Base-by-base conservation (phyloP, 2,113 vertebrate species). In the Charadrius vociferus region DNA sequence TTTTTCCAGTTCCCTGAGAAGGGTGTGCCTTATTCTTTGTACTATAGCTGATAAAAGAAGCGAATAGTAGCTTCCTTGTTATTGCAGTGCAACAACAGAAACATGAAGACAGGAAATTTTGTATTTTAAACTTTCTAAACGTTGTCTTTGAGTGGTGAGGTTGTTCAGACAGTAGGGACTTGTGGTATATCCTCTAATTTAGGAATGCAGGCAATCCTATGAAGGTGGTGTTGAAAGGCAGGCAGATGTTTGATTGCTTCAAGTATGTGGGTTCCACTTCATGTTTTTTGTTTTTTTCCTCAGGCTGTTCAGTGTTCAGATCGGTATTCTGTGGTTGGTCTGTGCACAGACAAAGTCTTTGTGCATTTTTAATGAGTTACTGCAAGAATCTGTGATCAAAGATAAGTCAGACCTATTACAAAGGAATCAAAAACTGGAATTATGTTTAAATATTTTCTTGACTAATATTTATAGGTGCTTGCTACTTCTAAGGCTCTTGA, bases 1-100 rank as follows among this genome's bases (percentile, higher is more conserved):
- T 97, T 97, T 96, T 97, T 97, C 97, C 81, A 93, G 96, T 95
- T 97, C 56, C 24, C n/a, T 39, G 27, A 30, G 58, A 65, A 61
- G 92, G 93, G 96, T 91, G 96, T 96, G 97, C 36, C 88, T 74
- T 92, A 83, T 30, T 84, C 81, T 92, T 90, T 88, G 74, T 86
- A 26, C 37, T 81, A 4, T 1, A 93, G 73, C 79, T 97, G 96
- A 96, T 95, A 95, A 94, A 96, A 83, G 16, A 56, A 70, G n/a
- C 36, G 53, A 75, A 80, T 90, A 84, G 80, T 68, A 87, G 59
- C 93, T 94, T 96, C 93, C 95, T 94, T 97, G 88, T 92, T 92
- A 50, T n/a, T 95, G 72, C 55, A 56, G 34, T 75, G 8, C 26
- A 67, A 72, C 39, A 72, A 43, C 53, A 91, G 65, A 95, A 84